Percentiles rank a stretch among this genome's conserved stretches.
Conservation (phyloP, 2,113 vertebrate genomes). For the Theristicus caerulescens region DNA sequence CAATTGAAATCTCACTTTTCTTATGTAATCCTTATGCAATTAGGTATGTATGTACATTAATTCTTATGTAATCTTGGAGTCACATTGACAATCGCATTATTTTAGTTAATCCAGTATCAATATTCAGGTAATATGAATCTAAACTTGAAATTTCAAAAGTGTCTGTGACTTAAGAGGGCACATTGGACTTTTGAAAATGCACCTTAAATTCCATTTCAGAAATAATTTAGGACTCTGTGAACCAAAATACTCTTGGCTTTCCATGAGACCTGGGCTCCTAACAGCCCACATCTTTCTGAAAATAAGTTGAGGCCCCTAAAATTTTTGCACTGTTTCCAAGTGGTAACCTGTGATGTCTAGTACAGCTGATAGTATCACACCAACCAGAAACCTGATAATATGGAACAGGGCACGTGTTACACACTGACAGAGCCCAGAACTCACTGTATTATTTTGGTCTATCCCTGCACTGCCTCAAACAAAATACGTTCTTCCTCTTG, state of each 20-base stretch:
- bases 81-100: rapidly evolving
- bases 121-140: neutral
- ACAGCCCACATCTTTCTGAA: neutral
- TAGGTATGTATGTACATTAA: neutral
- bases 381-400: neutral
- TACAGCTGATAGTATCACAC: neutral
- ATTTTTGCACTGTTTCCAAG: neutral
- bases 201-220: neutral
- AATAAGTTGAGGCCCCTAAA: neutral
- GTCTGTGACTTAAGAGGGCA: neutral
- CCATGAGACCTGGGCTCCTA: neutral
- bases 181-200: neutral
- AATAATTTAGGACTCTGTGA: neutral
- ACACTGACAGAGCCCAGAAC: neutral
- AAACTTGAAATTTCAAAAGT: neutral
- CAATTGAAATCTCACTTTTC: neutral
- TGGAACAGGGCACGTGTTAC: neutral
- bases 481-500: neutral
- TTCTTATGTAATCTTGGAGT: neutral
- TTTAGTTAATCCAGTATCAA: neutral
- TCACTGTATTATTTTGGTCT: neutral
- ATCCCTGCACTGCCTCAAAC: neutral
- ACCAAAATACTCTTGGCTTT: neutral
- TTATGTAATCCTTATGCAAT: neutral
- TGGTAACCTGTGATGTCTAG: neutral